Evolutionary conservation across 1,140 invertebrate genomes (phyloP), one percentile per base, ranked within the genome.

Genomic region (Lasioglossum baleicum): DNA sequence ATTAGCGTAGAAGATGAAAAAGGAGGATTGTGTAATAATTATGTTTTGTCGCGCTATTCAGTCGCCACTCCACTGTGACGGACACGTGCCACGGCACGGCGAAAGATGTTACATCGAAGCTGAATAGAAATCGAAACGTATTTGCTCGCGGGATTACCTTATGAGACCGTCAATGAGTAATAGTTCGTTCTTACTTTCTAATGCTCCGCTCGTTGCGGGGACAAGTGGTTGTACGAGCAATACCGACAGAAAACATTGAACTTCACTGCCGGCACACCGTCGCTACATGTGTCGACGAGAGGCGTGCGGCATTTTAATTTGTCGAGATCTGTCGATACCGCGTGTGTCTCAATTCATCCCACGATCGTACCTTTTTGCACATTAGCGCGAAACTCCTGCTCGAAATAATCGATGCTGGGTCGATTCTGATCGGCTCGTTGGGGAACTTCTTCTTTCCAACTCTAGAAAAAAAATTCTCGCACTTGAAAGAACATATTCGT

Each of bases 271-370:
- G 53, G 0, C 48, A 61, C 44, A 40, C 31, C 56, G 51, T 76
- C 70, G 48, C 22, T 60, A 76, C 75, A 51, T 61, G 75, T 61
- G 26, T 51, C 56, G 42, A 17, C 44, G 42, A 10, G 22, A 11
- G 26, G 42, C 35, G 75, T 40, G 20, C 13, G 13, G 75, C 53
- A 76, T 76, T 76, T 76, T 76, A 76, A 76, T 76, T 70, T 61
- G 75, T 51, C 53, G 7, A 40, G 7, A 40, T 40, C 42, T 51
- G 66, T 70, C 66, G 26, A 22, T 60, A 42, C 0, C 11, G 22
- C 10, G 40, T 48, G 13, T 70, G 3, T 13, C 75, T 76, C 48
- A 61, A 76, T 69, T 70, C 44, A 61, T 69, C 20, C 10, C 7
- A 5, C 51, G 13, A 3, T 2, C 13, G 17, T n/a, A 17, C n/a